Conservation (phyloP, 2,888 invertebrate species). For the Chrysomela aeneicollis region DNA sequence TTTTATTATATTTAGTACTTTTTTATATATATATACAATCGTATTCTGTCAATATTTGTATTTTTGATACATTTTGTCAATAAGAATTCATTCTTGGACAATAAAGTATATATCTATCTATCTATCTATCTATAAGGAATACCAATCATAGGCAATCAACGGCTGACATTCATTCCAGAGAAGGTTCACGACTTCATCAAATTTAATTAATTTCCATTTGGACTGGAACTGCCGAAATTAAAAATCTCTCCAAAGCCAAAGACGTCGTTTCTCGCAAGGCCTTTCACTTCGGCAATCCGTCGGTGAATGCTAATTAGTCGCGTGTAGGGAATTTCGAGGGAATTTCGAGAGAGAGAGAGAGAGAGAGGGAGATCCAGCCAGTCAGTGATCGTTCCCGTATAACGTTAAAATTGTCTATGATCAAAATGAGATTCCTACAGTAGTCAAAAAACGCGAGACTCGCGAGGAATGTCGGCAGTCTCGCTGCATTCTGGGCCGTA, state of each 20-base stretch:
- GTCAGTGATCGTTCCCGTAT: constrained; percentile 21
- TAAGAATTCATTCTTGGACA: too few species aligned
- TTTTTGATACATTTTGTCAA: too few species aligned
- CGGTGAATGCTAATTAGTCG: constrained; percentile 30
- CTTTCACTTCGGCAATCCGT: constrained; percentile 1
- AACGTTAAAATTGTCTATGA: constrained; percentile 50
- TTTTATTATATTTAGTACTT: too few species aligned
- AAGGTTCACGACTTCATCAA: neutral
- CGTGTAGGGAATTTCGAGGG: constrained; percentile 29
- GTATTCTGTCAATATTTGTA: too few species aligned
- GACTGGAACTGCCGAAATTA: constrained; percentile 14
- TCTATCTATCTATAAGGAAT: too few species aligned
- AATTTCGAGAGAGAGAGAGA: constrained; percentile 9
- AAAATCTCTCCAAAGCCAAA: constrained; percentile 15
- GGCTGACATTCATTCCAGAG: neutral
- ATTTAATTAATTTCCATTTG: neutral
- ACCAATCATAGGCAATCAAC: too few species aligned
- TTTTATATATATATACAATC: too few species aligned
- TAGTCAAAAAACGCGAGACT: constrained; percentile 59
- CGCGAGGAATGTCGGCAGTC: constrained; percentile 50
- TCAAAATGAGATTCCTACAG: constrained; percentile 60
- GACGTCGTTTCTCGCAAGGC: neutral
- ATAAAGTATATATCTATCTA: too few species aligned
- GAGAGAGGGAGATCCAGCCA: neutral
- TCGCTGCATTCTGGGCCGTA: constrained; percentile 50